These are phyloP conservation scores for Falco berigora DNA, from an alignment of 2,797 vertebrate species.

Conservation along the genomic window DNA sequence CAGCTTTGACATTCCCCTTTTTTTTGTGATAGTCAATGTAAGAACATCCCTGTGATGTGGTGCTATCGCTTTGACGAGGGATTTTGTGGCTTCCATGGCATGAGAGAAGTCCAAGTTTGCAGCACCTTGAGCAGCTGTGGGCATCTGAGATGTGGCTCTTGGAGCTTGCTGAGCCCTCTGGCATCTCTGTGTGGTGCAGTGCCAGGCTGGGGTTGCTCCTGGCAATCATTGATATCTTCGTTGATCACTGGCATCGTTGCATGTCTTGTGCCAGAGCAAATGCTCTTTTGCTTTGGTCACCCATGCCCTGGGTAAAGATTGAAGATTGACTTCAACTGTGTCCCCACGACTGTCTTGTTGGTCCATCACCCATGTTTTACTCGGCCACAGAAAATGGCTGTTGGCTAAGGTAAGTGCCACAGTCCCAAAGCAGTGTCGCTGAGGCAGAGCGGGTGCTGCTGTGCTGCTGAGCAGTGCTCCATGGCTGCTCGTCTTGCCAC, in stretches of 20 bases:
- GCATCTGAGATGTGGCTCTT: not conserved
- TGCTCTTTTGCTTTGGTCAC: not conserved
- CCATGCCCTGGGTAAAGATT: not conserved
- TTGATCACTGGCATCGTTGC: not conserved
- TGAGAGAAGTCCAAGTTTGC: not conserved
- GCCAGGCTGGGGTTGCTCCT: not conserved
- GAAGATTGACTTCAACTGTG: not conserved
- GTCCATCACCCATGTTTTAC: not conserved
- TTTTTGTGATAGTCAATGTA: not conserved
- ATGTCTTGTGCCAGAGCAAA: not conserved
- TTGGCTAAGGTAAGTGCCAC: not conserved
- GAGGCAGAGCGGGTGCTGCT: not conserved
- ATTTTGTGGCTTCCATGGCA: not conserved
- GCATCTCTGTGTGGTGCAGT: fast-evolving
- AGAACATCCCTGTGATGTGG: too few relatives aligned
- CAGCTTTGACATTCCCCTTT: not conserved
- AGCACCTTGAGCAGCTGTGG: not conserved
- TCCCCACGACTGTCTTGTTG: not conserved
- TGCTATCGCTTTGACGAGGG: not conserved
- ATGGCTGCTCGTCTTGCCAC: fast-evolving
- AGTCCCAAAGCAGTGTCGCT: not conserved
- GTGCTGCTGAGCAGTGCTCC: fast-evolving
- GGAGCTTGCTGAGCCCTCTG: not conserved
- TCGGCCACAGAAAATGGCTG: not conserved
- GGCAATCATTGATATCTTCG: too few relatives aligned